Conservation (phyloP, 2,888 invertebrate genomes). For the Hirtodrosophila cameraria region DNA sequence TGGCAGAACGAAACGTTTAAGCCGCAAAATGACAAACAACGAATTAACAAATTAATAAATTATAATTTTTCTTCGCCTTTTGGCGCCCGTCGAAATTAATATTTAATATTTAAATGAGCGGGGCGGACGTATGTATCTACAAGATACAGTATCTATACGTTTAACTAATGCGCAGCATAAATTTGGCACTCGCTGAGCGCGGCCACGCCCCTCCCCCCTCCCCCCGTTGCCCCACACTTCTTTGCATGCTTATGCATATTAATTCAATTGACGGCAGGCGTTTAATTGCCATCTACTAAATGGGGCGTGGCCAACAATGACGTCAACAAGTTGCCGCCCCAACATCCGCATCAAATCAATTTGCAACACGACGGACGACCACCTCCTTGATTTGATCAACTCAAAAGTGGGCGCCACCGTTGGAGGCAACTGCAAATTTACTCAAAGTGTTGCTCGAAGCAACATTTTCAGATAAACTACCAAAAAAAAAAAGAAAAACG, state of each 20-base stretch:
- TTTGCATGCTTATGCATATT: constrained; percentile 62
- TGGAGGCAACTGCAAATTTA: constrained; percentile 29
- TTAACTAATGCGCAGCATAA: constrained; percentile 64
- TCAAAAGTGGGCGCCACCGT: constrained; percentile 45
- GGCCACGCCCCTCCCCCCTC: constrained; percentile 23
- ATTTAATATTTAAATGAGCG: constrained; percentile 51
- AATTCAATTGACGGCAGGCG: constrained; percentile 52
- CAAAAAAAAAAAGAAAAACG: constrained; percentile 1
- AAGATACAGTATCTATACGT: constrained; percentile 54
- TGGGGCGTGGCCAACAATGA: constrained; percentile 77
- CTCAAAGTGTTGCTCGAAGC: constrained; percentile 13
- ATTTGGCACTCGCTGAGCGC: constrained; percentile 57
- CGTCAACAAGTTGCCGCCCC: constrained; percentile 71
- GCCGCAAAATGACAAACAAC: constrained; percentile 79
- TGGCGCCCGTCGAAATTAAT: constrained; percentile 59
- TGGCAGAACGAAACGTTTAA: constrained; percentile 80
- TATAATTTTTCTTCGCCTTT: constrained; percentile 62
- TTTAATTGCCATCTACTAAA: constrained; percentile 69
- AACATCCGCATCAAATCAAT: constrained; percentile 69
- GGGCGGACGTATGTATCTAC: constrained; percentile 38
- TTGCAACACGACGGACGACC: constrained; percentile 41
- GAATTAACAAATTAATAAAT: constrained; percentile 80
- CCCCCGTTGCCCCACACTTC: constrained; percentile 2
- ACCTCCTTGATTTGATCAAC: constrained; percentile 51
- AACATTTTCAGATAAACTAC: constrained; percentile 10